Evolutionary conservation across 1,140 invertebrate species (phyloP), one percentile per base, ranked within the genome.

Genomic region (Platyscapa corneri): DNA sequence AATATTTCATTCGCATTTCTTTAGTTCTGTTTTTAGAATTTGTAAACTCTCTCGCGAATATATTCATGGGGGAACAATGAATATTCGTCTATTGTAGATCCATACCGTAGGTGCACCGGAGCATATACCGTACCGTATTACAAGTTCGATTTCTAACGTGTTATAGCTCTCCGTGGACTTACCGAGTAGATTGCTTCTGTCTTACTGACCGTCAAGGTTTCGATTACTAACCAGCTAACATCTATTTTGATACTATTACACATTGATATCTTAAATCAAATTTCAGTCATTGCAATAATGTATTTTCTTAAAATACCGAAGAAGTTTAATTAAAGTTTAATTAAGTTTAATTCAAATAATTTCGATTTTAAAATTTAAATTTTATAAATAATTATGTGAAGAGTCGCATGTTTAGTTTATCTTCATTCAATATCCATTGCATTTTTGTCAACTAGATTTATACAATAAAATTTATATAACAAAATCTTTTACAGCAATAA

Each of bases 71-170:
- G 85, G 80, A 84, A 46, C 83, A 84, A 78, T 82, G 79, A 78
- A 86, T 76, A 80, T 42, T 76, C 79, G 56, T 42, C 83, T 72
- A 42, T 14, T 32, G 67, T 37, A n/a, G 10, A 10, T 0, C 32
- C 32, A 27, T 27, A 39, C 53, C 49, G 3, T 27, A n/a, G 23
- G 23, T 64, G 46, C 46, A 56, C 32, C 86, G 85, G 87, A 81
- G 84, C 87, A 86, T 84, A 80, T 89, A 90, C 88, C 90, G 90
- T 46, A 46, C 6, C 12, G 12, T 91, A 91, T 91, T 91, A 90
- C 90, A 91, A 91, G 90, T 91, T 91, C 90, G 90, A 91, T 91
- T 91, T 88, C 87, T 88, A 88, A 81, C 76, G 88, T 81, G 88
- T 90, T 91, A 90, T 90, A 88, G 87, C 87, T 83, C 89, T 90